Evolutionary conservation across 2,888 invertebrate genomes (phyloP).

Genomic region (Dryobota labecula): DNA sequence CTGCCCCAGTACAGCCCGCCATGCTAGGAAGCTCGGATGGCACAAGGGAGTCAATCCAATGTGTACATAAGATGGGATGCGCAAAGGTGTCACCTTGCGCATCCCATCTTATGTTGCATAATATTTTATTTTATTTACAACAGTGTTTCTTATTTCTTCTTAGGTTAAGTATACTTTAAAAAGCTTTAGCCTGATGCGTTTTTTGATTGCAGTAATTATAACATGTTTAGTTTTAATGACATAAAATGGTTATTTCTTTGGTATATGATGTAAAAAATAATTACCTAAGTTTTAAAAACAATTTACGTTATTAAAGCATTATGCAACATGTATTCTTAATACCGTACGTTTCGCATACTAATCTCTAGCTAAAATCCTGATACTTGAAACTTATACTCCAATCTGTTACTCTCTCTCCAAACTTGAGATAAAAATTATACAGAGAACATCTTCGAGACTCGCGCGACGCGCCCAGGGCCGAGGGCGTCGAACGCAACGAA

Average conservation of each 20-base stretch:
- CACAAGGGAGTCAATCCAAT: too few relatives aligned
- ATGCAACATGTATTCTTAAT: background rate
- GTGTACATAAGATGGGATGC: too few relatives aligned
- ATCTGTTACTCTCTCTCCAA: background rate
- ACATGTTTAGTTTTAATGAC: background rate
- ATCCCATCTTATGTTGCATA: too few relatives aligned
- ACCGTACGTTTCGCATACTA: too few relatives aligned
- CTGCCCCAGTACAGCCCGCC: too few relatives aligned
- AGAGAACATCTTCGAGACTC: background rate
- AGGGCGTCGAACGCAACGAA: background rate
- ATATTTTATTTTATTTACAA: background rate
- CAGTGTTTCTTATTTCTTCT: background rate
- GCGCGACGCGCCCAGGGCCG: too few relatives aligned
- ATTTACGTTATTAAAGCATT: background rate
- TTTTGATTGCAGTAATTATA: background rate
- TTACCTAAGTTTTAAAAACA: background rate
- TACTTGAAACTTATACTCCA: conserved; percentile 1
- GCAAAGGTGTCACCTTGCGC: too few relatives aligned
- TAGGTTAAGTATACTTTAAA: background rate
- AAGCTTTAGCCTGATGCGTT: background rate
- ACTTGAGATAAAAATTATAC: background rate
- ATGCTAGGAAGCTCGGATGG: too few relatives aligned
- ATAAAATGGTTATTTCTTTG: background rate
- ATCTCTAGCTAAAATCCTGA: background rate
- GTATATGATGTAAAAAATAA: background rate